Evolutionary conservation across 2,797 vertebrate genomes (phyloP).

Genomic region (Falco naumanni): DNA sequence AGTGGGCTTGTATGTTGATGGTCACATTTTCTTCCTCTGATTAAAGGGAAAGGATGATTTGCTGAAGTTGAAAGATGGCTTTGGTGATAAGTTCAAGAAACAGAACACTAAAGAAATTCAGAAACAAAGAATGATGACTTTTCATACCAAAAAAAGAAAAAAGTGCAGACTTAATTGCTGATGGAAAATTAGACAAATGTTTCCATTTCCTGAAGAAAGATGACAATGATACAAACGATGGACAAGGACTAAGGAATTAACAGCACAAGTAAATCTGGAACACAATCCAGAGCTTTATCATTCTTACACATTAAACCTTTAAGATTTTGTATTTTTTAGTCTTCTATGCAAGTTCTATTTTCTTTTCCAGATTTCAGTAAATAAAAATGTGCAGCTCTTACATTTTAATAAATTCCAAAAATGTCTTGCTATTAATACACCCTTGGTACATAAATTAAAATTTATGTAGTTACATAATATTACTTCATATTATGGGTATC

Average conservation of each 20-base stretch:
- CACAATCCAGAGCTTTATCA: neutral
- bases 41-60: neutral
- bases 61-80: neutral
- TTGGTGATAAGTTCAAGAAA: neutral
- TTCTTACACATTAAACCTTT: neutral
- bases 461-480: neutral
- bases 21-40: neutral
- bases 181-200: neutral
- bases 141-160: neutral
- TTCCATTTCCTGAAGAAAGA: neutral
- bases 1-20: neutral
- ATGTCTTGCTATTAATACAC: neutral
- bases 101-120: neutral
- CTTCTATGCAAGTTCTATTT: neutral
- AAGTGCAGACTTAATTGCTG: neutral
- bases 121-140: neutral
- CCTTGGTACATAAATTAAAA: neutral
- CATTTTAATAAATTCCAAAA: neutral
- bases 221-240: neutral
- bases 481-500: neutral
- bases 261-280: neutral
- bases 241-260: neutral
- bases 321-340: neutral
- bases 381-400: neutral
- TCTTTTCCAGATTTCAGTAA: neutral